phyloP scores from a whole-genome alignment of 2,113 vertebrate species.

The Macrotus californicus region DNA sequence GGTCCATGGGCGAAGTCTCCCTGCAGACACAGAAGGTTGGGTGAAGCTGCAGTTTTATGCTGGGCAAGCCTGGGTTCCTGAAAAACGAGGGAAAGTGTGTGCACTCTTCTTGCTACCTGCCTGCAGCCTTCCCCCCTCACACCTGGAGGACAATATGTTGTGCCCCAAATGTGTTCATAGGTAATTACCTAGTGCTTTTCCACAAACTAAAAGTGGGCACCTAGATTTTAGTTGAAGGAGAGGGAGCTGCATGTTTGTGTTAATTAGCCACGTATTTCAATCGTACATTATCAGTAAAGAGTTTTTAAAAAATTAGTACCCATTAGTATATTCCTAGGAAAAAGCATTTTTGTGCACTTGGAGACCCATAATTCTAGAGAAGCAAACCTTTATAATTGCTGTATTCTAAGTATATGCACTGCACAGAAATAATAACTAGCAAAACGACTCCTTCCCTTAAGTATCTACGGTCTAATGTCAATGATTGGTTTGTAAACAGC shows the following conservation, averaged over 20 bases:
- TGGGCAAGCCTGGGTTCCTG: slow-evolving; percentile 68
- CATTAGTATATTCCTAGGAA: background rate
- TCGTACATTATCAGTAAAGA: background rate
- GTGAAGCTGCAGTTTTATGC: slow-evolving; percentile 59
- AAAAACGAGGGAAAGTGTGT: slow-evolving; percentile 35
- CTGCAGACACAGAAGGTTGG: slow-evolving; percentile 15
- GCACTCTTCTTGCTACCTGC: slow-evolving; percentile 51
- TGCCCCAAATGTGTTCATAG: slow-evolving; percentile 59
- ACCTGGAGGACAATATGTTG: slow-evolving; percentile 67
- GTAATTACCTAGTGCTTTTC: slow-evolving; percentile 7
- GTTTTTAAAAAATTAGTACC: background rate
- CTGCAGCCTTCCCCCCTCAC: slow-evolving; percentile 30
- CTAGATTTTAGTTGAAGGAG: background rate
- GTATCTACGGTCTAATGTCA: background rate
- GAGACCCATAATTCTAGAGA: background rate
- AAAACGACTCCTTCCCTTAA: background rate
- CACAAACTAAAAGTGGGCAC: background rate
- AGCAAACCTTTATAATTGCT: background rate
- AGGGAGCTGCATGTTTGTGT: background rate
- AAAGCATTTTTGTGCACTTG: background rate
- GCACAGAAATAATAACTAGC: background rate
- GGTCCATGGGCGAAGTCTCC: slow-evolving; percentile 51
- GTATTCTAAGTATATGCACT: background rate
- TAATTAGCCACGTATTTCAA: background rate
- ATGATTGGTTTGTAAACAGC: background rate